Evolutionary conservation across 2,113 vertebrate genomes (phyloP).

Genomic region (Albula goreensis): DNA sequence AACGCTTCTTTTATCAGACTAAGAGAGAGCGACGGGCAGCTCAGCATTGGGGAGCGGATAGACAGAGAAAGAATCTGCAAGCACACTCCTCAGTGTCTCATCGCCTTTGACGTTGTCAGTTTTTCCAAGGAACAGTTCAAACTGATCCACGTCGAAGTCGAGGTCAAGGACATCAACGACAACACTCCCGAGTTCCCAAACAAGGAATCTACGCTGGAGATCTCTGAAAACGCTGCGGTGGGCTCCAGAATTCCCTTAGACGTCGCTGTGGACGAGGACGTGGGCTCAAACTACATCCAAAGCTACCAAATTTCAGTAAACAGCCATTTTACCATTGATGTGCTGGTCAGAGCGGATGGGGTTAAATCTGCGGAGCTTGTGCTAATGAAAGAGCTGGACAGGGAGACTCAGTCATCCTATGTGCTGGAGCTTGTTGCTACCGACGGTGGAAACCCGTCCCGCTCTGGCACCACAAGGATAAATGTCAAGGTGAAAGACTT

Average conservation of each 20-base stretch:
- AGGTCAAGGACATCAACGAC: slow-evolving; percentile 92
- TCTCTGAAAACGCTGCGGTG: slow-evolving; percentile 82
- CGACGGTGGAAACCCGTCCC: slow-evolving; percentile 81
- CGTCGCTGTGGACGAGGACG: slow-evolving; percentile 85
- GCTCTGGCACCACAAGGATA: slow-evolving; percentile 81
- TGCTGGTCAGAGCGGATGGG: slow-evolving; percentile 86
- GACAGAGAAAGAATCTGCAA: slow-evolving; percentile 89
- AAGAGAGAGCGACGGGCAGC: slow-evolving; percentile 87
- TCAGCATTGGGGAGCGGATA: slow-evolving; percentile 84
- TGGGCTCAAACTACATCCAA: slow-evolving; percentile 88
- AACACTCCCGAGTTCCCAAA: slow-evolving; percentile 86
- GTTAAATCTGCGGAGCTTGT: slow-evolving; percentile 91
- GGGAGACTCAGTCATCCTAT: slow-evolving; percentile 82
- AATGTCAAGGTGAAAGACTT: slow-evolving; percentile 86
- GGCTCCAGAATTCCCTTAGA: slow-evolving; percentile 86
- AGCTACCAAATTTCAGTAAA: slow-evolving; percentile 88
- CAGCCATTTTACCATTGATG: slow-evolving; percentile 88
- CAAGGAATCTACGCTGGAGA: slow-evolving; percentile 78
- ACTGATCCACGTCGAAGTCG: slow-evolving; percentile 91
- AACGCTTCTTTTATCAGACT: slow-evolving; percentile 88
- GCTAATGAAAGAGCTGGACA: slow-evolving; percentile 88
- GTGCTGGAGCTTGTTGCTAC: slow-evolving; percentile 84
- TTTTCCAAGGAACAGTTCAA: slow-evolving; percentile 88
- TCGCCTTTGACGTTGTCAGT: slow-evolving; percentile 92
- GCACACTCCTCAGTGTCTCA: slow-evolving; percentile 78